These are phyloP conservation scores for Poeciliopsis presidionis DNA, from an alignment of 2,797 vertebrate species.

Conservation along the genomic window DNA sequence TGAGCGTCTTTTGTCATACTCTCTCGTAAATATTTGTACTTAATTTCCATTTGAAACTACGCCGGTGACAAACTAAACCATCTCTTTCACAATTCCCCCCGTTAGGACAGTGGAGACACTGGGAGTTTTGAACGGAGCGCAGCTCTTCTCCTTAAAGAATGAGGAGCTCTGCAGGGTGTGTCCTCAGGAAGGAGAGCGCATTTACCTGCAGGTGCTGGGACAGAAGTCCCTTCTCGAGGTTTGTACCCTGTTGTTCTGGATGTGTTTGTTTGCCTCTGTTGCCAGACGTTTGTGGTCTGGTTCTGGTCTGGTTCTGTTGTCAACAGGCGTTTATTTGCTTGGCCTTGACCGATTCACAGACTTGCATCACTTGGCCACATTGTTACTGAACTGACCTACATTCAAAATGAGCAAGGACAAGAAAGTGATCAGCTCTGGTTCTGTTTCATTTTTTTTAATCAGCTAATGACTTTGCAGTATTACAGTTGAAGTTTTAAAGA, in stretches of 20 bases:
- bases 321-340: conserved; percentile 42
- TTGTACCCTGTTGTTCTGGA: conserved; percentile 18
- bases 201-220: conserved; percentile 86
- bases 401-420: neutral
- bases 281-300: neutral
- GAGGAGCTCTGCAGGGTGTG: conserved; percentile 78
- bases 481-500: neutral
- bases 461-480: neutral
- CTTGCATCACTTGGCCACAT: conserved; percentile 11
- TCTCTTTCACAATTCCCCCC: conserved; percentile 13
- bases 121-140: conserved; percentile 80
- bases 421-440: neutral
- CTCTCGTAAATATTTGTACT: neutral
- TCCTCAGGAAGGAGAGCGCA: conserved; percentile 81
- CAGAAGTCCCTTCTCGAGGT: conserved; percentile 87
- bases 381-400: conserved; percentile 33
- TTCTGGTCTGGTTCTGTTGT: conserved; percentile 21
- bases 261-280: conserved; percentile 21
- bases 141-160: conserved; percentile 83
- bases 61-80: neutral
- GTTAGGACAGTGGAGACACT: conserved; percentile 82
- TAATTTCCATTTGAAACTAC: neutral
- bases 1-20: neutral
- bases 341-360: conserved; percentile 40
- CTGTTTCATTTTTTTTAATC: neutral